These are phyloP conservation scores for Danionella cerebrum DNA, from an alignment of 2,113 vertebrate species.

Conservation along the genomic window DNA sequence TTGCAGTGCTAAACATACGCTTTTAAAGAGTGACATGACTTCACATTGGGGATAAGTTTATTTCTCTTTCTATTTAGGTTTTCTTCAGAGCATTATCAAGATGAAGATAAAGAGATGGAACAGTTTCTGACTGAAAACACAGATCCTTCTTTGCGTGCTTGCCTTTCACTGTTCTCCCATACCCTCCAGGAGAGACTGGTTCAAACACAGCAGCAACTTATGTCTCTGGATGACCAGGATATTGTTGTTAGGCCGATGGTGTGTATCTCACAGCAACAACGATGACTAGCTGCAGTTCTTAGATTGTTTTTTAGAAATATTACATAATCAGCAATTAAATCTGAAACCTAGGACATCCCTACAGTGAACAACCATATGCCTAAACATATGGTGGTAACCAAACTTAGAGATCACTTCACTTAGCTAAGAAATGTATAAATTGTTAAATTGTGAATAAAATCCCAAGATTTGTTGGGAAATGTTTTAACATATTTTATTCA, in stretches of 20 bases:
- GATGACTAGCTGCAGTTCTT: background rate
- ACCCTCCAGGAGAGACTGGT: conserved; percentile 54
- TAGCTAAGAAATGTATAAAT: background rate
- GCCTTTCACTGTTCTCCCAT: conserved; percentile 51
- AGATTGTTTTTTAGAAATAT: background rate
- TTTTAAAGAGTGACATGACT: too few relatives aligned
- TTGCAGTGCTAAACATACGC: too few relatives aligned
- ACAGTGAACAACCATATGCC: conserved; percentile 15
- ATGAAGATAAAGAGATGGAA: conserved; percentile 45
- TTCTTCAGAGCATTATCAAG: conserved; percentile 35
- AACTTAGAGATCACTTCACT: conserved; percentile 13
- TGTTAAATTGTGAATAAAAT: too few relatives aligned
- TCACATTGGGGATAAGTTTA: background rate
- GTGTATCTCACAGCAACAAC: conserved; percentile 26
- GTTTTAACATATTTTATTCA: too few relatives aligned
- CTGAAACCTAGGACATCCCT: conserved; percentile 1
- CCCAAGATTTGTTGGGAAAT: too few relatives aligned
- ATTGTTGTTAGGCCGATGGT: conserved; percentile 72
- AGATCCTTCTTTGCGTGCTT: conserved; percentile 52
- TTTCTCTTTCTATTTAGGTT: conserved; percentile 1
- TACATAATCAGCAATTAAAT: conserved; percentile 28
- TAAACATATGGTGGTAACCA: conserved; percentile 27
- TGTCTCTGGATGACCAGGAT: conserved; percentile 52
- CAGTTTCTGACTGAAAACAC: conserved; percentile 57
- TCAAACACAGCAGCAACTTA: conserved; percentile 44